A percentile compares a stretch with the other conserved stretches of the same genome.
phyloP scores from a whole-genome alignment of 2,888 invertebrate genomes.

The Tromatobia lineatoria region DNA sequence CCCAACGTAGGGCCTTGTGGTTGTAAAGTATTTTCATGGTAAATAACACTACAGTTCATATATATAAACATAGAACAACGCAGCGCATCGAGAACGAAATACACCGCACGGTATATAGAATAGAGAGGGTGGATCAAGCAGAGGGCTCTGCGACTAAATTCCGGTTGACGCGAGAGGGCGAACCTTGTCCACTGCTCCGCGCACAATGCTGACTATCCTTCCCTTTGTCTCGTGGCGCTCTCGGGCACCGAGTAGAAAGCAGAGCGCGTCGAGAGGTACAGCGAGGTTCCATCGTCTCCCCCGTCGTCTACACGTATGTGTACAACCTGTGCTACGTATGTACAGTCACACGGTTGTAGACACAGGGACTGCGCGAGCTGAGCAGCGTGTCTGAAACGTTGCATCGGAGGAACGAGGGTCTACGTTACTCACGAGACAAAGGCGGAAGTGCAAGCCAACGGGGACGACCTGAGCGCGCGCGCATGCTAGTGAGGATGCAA shows the following conservation, averaged over 20 bases:
- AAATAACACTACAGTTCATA: too few relatives aligned
- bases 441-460: constrained; percentile 43
- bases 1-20: too few relatives aligned
- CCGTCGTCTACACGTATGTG: constrained; percentile 17
- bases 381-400: constrained; percentile 58
- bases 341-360: background rate
- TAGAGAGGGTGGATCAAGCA: constrained; percentile 36
- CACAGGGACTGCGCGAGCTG: constrained; percentile 12
- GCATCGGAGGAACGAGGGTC: constrained; percentile 28
- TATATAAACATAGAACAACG: background rate
- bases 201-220: constrained; percentile 59
- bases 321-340: constrained; percentile 13
- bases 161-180: constrained; percentile 30
- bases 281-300: constrained; percentile 19
- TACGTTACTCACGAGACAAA: constrained; percentile 58
- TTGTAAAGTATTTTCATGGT: too few relatives aligned
- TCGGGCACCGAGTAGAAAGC: constrained; percentile 40
- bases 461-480: constrained; percentile 4
- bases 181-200: constrained; percentile 17
- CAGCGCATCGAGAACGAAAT: constrained; percentile 18
- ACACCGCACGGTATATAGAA: background rate
- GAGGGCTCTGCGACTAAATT: constrained; percentile 49
- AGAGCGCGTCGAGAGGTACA: constrained; percentile 15
- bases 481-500: constrained; percentile 22
- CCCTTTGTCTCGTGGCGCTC: constrained; percentile 57